Percentiles rank a stretch among this genome's conserved stretches.
phyloP scores from a whole-genome alignment of 1,140 invertebrate species.

The Drosophila tsacasi region DNA sequence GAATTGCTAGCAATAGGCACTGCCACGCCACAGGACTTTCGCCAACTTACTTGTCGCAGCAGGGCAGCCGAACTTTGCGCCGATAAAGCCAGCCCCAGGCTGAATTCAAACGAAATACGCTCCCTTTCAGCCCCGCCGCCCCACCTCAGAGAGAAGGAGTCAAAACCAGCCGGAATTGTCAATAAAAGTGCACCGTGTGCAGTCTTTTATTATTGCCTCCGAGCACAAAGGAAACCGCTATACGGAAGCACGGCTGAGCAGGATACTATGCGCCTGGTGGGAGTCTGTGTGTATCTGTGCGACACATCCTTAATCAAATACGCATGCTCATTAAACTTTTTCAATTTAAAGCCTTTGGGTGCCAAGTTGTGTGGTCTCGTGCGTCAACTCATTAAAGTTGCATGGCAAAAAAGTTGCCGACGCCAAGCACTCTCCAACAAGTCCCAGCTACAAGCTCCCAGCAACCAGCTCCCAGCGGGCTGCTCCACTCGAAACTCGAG shows the following conservation, averaged over 20 bases:
- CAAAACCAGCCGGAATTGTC: slow-evolving; percentile 38
- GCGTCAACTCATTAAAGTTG: slow-evolving; percentile 80
- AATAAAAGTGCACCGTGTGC: slow-evolving; percentile 33
- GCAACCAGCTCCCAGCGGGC: neutral
- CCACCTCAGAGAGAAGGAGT: slow-evolving; percentile 25
- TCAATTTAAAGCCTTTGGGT: slow-evolving; percentile 75
- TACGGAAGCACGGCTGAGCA: slow-evolving; percentile 2
- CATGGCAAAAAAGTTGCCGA: slow-evolving; percentile 72
- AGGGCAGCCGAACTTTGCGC: slow-evolving; percentile 14
- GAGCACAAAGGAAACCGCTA: slow-evolving; percentile 25
- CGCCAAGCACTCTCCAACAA: slow-evolving; percentile 45
- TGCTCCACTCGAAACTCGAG: slow-evolving; percentile 13
- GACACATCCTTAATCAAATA: slow-evolving; percentile 64
- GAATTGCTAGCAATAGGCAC: slow-evolving; percentile 66
- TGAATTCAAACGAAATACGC: slow-evolving; percentile 37
- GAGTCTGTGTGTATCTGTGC: neutral
- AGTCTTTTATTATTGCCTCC: slow-evolving; percentile 55
- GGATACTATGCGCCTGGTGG: neutral
- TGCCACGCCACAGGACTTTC: slow-evolving; percentile 31
- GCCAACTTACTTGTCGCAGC: slow-evolving; percentile 32
- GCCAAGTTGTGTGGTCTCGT: slow-evolving; percentile 71
- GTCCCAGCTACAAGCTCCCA: neutral
- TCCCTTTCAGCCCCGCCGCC: neutral
- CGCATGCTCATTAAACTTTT: slow-evolving; percentile 80
- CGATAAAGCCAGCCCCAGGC: slow-evolving; percentile 17